Evolutionary conservation across 2,113 vertebrate species (phyloP), one percentile per base, ranked within the genome.

Genomic region (Chlorocebus sabaeus): DNA sequence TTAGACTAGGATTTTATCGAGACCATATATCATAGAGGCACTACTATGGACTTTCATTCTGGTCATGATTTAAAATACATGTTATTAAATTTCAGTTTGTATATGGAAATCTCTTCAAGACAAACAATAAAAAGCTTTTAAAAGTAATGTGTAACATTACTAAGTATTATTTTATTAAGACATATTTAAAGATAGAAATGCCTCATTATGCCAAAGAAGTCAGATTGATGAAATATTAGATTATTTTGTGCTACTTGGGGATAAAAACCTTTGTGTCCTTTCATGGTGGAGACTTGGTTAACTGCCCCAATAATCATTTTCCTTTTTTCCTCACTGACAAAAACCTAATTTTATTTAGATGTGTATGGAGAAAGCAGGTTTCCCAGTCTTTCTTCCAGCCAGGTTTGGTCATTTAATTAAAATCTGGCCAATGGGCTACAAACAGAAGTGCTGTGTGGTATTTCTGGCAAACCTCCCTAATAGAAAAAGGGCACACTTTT

Each of bases 121-220:
- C 6, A 88, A 90, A 93, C 0, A 43, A n/a, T 90, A 88, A 50
- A 25, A 32, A 68, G 22, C 76, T 17, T 23, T 80, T 85, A 86
- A 94, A 90, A 20, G 57, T 40, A 32, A 73, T 86, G 8, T 94
- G 2, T 30, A 61, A 73, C 38, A 72, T 38, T 61, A n/a, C 13
- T 86, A 80, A 72, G 22, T 78, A 72, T 57, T 86, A 64, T 79
- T 90, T 90, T 85, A 90, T 80, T 90, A 90, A 86, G 61, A 50
- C 27, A 78, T 52, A 92, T 67, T 88, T 82, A 88, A 72, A 92
- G 23, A 68, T n/a, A 35, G 92, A 88, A 83, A 68, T 18, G 38
- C 11, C 11, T 68, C 20, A 45, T 61, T 70, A 83, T 72, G 38
- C 27, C 25, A 25, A 61, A 78, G 40, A 72, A 78, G 17, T 40